phyloP scores from a whole-genome alignment of 2,113 vertebrate genomes.

The Crotalus horridus region DNA sequence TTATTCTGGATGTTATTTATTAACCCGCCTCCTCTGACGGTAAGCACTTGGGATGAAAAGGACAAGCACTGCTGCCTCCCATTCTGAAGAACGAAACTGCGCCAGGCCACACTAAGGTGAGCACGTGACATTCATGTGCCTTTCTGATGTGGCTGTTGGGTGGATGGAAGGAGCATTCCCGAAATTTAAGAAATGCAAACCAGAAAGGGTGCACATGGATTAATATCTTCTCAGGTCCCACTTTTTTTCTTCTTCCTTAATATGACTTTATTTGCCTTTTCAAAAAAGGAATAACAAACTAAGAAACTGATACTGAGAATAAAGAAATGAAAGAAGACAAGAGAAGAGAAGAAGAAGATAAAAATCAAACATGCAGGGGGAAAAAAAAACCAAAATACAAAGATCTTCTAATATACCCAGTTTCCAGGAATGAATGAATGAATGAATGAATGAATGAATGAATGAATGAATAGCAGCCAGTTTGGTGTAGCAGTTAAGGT shows the following conservation, averaged over 20 bases:
- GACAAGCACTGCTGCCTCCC: neutral
- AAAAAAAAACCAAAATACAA: too few relatives aligned
- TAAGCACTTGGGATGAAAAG: constrained; percentile 37
- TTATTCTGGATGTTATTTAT: constrained; percentile 43
- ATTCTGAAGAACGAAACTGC: neutral
- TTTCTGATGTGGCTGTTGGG: neutral
- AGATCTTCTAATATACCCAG: neutral
- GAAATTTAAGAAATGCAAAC: neutral
- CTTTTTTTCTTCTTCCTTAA: neutral
- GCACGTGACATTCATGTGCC: neutral
- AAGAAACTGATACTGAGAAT: too few relatives aligned
- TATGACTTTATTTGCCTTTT: neutral
- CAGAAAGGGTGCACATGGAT: neutral
- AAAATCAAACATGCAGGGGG: too few relatives aligned
- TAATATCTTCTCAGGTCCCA: neutral
- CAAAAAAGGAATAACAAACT: neutral
- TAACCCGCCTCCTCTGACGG: constrained; percentile 42
- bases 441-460: too few relatives aligned
- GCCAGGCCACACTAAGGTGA: neutral
- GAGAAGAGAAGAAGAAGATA: neutral
- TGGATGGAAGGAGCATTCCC: neutral
- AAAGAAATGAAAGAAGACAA: neutral
- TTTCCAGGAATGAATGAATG: neutral
- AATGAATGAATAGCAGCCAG: neutral
- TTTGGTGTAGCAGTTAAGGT: neutral